Evolutionary conservation across 2,797 vertebrate species (phyloP).

Genomic region (Pteronotus mesoamericanus): DNA sequence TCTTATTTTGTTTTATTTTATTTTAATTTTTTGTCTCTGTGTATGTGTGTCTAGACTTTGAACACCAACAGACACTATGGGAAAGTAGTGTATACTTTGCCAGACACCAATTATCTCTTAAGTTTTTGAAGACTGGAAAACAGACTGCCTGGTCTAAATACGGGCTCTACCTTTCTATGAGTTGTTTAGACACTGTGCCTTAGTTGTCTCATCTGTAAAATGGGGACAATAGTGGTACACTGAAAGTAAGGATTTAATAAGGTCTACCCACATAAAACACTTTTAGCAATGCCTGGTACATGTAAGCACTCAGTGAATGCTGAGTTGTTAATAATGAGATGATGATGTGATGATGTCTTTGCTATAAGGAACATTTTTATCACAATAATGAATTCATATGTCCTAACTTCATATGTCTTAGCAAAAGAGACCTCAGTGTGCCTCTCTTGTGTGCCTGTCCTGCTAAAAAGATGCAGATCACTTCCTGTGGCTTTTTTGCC

Average conservation of each 20-base stretch:
- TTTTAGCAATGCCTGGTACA: not conserved
- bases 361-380: not conserved
- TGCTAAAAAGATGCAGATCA: conserved; percentile 13
- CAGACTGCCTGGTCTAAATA: not conserved
- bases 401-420: not conserved
- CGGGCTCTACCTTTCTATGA: not conserved
- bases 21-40: not conserved
- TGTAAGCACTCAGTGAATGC: not conserved
- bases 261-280: not conserved
- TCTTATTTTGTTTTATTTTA: no score
- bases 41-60: not conserved
- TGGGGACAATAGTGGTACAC: rapidly evolving
- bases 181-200: not conserved
- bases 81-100: not conserved
- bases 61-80: not conserved
- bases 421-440: not conserved
- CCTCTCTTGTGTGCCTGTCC: not conserved
- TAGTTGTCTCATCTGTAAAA: not conserved
- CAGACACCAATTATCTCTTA: not conserved
- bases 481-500: conserved; percentile 9
- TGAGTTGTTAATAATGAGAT: not conserved
- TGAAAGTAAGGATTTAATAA: not conserved
- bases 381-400: not conserved
- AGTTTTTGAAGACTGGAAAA: conserved; percentile 12
- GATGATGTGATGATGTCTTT: not conserved